A percentile compares a stretch with the other conserved stretches of the same genome.
phyloP scores from a whole-genome alignment of 2,797 vertebrate genomes.

The Eulemur albifrons region DNA sequence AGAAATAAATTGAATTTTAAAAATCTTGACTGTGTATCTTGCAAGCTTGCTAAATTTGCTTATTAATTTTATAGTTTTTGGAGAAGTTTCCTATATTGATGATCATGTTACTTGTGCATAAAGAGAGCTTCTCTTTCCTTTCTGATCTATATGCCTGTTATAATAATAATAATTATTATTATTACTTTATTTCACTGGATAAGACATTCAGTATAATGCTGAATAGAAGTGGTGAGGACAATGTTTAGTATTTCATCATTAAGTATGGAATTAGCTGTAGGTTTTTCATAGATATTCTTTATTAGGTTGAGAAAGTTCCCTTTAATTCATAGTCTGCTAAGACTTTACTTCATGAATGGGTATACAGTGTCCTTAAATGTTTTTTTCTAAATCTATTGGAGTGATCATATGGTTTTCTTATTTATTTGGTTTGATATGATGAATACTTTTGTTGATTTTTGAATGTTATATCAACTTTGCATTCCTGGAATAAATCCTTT shows the following conservation, averaged over 20 bases:
- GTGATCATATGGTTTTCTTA: neutral
- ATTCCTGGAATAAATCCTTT: neutral
- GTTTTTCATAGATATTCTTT: neutral
- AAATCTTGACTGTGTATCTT: too few relatives aligned
- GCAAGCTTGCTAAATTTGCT: too few relatives aligned
- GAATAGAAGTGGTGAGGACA: neutral
- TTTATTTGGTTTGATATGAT: neutral
- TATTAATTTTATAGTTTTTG: too few relatives aligned
- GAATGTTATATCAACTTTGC: neutral
- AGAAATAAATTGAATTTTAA: too few relatives aligned
- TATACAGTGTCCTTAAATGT: neutral
- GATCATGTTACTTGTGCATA: too few relatives aligned
- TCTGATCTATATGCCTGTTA: neutral
- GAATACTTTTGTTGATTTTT: slow-evolving; percentile 27
- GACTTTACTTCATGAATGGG: neutral
- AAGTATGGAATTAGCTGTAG: neutral
- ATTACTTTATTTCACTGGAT: neutral
- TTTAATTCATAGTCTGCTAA: neutral
- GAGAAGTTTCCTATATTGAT: too few relatives aligned
- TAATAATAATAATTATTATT: neutral
- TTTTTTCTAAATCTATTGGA: neutral
- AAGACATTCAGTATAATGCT: neutral
- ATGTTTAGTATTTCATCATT: neutral
- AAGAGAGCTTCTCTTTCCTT: neutral
- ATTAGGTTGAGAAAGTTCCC: neutral